Percentiles rank a stretch among this genome's conserved stretches.
Conservation (phyloP, 2,888 invertebrate genomes). For the Labia minor region DNA sequence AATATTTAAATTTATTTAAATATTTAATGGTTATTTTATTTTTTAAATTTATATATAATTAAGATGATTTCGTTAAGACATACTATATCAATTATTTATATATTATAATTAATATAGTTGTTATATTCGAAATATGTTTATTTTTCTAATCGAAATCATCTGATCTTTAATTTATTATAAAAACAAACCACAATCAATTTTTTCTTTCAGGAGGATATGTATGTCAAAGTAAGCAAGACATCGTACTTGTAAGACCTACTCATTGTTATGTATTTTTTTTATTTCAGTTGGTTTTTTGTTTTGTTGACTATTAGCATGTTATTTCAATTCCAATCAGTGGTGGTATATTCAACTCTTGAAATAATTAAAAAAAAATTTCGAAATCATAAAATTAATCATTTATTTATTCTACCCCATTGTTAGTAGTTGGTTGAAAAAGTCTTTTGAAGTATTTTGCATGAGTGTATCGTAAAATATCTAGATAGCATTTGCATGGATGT, state of each 20-base stretch:
- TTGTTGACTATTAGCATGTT: conserved; percentile 28
- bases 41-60: too few species aligned
- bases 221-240: conserved; percentile 38
- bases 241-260: conserved; percentile 28
- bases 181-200: not conserved
- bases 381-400: too few species aligned
- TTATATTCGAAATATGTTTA: too few species aligned
- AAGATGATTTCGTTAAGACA: too few species aligned
- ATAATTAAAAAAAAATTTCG: too few species aligned
- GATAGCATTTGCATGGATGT: conserved; percentile 29
- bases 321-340: not conserved
- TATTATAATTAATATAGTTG: too few species aligned
- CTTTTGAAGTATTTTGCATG: conserved; percentile 37
- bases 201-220: conserved; percentile 38
- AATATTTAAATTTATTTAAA: too few species aligned
- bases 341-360: not conserved
- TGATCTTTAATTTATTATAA: too few species aligned
- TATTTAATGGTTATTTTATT: too few species aligned
- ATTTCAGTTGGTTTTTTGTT: not conserved
- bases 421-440: conserved; percentile 19
- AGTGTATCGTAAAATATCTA: conserved; percentile 37
- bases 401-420: conserved; percentile 20
- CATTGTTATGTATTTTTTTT: not conserved
- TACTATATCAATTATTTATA: too few species aligned
- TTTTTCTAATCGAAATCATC: too few species aligned